Evolutionary conservation across 2,113 vertebrate genomes (phyloP), one percentile per base, ranked within the genome.

Genomic region (Neogobius melanostomus): DNA sequence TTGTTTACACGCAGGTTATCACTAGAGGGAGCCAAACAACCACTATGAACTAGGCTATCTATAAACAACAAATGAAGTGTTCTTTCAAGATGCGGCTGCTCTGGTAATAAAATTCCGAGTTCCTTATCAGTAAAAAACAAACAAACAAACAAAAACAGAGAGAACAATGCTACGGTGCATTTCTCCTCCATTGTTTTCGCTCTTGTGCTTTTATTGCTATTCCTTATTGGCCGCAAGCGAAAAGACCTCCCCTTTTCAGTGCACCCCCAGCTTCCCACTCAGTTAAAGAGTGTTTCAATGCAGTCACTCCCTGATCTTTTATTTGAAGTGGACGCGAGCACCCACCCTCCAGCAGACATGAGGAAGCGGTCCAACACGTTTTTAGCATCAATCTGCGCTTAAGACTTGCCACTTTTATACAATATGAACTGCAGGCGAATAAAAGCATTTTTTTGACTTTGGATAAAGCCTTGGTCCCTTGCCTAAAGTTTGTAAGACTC

Each of bases 21-120:
- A 82, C 85, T 83, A 82, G 87, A 62, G 76, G 83, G 85, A 64
- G 56, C 77, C 66, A 85, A 74, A 79, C 21, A 71, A 43, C 67
- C 49, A 11, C 11, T 11, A 14, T 8, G 17, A 8, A n/a, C 10
- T 28, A 53, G 64, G 62, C 14, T 51, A 16, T 47, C 44, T 7
- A 21, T 57, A 61, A 8, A 5, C 4, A 44, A 42, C 50, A 51
- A 45, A 8, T 11, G 8, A 44, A n/a, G 36, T 61, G 42, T 61
- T 61, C n/a, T 8, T 0, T 44, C 8, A n/a, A n/a, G 42, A 43
- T 7, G 9, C 53, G 11, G 5, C 11, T 50, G 8, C 16, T n/a
- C 16, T 8, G 6, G 11, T 50, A 72, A 79, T 11, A 62, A 0
- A 17, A 59, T 15, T 10, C 0, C 66, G 75, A 73, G 16, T 17